Base-by-base conservation (phyloP, 2,113 vertebrate species). In the Siniperca chuatsi region DNA sequence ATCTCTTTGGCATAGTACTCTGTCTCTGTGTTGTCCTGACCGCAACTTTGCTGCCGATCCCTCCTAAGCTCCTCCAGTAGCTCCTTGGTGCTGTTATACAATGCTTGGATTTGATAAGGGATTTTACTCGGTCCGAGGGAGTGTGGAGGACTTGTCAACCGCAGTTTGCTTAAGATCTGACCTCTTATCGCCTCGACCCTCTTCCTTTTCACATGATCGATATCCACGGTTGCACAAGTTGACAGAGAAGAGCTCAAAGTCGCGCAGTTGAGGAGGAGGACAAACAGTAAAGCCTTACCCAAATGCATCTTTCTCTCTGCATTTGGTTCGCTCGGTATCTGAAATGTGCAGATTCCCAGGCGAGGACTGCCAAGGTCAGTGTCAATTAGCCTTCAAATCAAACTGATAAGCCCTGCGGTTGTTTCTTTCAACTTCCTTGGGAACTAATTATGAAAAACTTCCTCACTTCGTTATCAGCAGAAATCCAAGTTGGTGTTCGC, bases 1-100 rank as follows among this genome's bases (percentile, higher is more conserved):
- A 98, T 96, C 93, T 98, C 97, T 90, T 98, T 98, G 94, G 97
- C 97, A 81, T 97, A 98, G 94, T 98, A 98, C 83, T 98, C 97
- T 20, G 96, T 97, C 92, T 97, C 97, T 1, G 96, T 96, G 95
- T 97, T 96, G 90, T 97, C 97, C 86, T 96, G 96, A 50, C 96
- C 92, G 88, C 97, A 98, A 91, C 95, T 96, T 60, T 97, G 96
- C 86, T 96, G 96, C 78, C 96, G 95, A 80, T 97, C 95, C 80
- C 94, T 96, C 25, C 96, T 93, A 85, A 97, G 95, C 95, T 97
- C 96, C 85, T 98, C 96, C 91, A 98, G 96, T 69, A 98, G 95
- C 91, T 98, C 96, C 90, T 96, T 96, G 87, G 97, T 98, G 95
- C 97, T 98, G 94, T 98, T 98, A 77, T 97, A 98, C 73, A 98